These are phyloP conservation scores for Diadumene lineata DNA, from an alignment of 92 coral and sea anemone species.

Conservation along the genomic window DNA sequence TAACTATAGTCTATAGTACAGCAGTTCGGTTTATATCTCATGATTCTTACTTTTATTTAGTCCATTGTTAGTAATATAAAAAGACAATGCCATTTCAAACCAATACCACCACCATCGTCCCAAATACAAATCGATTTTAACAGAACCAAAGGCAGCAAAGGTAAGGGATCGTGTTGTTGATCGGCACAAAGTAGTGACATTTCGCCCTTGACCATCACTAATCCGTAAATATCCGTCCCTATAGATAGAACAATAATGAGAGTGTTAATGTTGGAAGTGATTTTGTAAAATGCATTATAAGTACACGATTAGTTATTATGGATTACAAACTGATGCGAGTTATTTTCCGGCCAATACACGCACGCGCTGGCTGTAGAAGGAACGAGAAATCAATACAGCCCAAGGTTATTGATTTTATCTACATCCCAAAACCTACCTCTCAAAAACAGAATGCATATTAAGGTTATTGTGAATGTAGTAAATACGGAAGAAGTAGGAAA, in stretches of 20 bases:
- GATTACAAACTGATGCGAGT: not conserved
- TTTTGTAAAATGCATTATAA: too few species aligned
- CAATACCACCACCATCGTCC: not conserved
- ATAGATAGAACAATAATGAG: not conserved
- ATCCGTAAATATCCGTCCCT: conserved; percentile 1
- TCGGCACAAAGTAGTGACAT: conserved; percentile 3
- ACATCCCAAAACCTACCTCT: too few species aligned
- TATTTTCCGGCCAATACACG: too few species aligned
- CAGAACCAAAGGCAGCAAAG: conserved; percentile 17
- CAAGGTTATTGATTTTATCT: too few species aligned
- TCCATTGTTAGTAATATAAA: not conserved
- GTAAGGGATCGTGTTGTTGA: not conserved
- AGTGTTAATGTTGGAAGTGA: not conserved
- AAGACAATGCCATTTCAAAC: not conserved
- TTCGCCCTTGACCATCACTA: conserved; percentile 3
- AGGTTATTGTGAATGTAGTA: too few species aligned
- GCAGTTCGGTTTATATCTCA: not conserved
- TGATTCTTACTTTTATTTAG: not conserved
- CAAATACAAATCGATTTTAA: not conserved
- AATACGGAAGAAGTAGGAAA: too few species aligned
- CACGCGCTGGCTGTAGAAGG: too few species aligned
- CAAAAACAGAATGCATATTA: too few species aligned
- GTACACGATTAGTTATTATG: too few species aligned
- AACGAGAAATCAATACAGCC: too few species aligned
- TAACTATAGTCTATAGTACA: not conserved